Percentiles rank a stretch among this genome's conserved stretches.
These are phyloP conservation scores for Prionace glauca DNA, from an alignment of 2,797 vertebrate species.

Conservation along the genomic window DNA sequence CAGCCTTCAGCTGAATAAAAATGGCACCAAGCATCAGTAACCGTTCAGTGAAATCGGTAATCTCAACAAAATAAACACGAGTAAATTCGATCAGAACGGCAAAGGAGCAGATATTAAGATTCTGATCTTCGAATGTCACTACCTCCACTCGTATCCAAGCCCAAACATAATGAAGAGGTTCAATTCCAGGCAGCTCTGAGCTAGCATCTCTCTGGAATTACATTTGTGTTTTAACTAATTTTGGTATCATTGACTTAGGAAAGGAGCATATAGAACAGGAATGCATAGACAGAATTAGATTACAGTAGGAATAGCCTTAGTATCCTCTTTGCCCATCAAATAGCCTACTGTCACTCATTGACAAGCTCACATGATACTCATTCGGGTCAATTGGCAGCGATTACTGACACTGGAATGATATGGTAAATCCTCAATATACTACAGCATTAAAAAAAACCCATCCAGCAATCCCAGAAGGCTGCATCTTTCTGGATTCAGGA, in stretches of 20 bases:
- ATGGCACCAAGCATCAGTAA: background rate
- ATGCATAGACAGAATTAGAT: background rate
- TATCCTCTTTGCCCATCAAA: background rate
- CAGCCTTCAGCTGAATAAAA: background rate
- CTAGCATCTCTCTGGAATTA: background rate
- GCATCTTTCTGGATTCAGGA: background rate
- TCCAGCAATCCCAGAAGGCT: background rate
- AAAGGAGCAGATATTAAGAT: background rate
- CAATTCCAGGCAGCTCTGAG: background rate
- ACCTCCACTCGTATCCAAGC: background rate
- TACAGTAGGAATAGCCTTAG: background rate
- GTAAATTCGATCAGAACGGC: background rate
- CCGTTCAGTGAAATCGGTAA: background rate
- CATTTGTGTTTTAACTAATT: background rate
- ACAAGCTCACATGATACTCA: background rate
- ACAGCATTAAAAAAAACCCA: background rate
- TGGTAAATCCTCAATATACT: background rate
- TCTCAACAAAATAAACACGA: background rate
- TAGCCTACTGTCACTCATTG: background rate
- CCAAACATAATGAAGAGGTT: background rate
- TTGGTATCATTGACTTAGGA: background rate
- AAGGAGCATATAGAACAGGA: background rate
- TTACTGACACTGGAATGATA: background rate
- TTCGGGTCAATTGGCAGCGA: background rate
- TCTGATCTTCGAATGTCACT: too few relatives aligned